Conservation (phyloP, 2,113 vertebrate genomes). For the Engystomops pustulosus region DNA sequence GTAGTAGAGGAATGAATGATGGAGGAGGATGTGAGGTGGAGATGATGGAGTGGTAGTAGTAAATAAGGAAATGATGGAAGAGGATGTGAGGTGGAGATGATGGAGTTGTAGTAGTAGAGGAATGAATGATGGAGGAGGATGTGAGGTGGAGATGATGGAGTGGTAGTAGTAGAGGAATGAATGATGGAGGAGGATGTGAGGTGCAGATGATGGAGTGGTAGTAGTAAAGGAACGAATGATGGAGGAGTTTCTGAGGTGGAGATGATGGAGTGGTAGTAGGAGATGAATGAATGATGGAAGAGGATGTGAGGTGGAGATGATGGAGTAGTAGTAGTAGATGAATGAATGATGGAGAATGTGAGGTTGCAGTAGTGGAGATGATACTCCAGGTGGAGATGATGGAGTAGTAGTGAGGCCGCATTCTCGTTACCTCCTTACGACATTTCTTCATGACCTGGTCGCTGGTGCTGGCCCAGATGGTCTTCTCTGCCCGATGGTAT, state of each 20-base stretch:
- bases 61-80: too few species aligned
- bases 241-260: neutral
- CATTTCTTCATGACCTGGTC: slow-evolving; percentile 76
- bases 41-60: neutral
- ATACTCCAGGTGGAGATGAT: too few species aligned
- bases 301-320: neutral
- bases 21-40: neutral
- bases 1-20: neutral
- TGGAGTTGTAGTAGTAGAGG: neutral
- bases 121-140: neutral
- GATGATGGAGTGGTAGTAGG: neutral
- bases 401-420: too few species aligned
- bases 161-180: neutral
- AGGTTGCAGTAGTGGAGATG: neutral
- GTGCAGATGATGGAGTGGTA: neutral
- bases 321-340: neutral
- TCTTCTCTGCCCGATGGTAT: slow-evolving; percentile 77
- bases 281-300: neutral
- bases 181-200: neutral
- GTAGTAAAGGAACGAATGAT: neutral
- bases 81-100: neutral
- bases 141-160: neutral
- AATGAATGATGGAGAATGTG: too few species aligned
- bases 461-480: slow-evolving; percentile 79
- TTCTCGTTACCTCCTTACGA: slow-evolving; percentile 68